Percentiles rank a stretch among this genome's conserved stretches.
phyloP scores from a whole-genome alignment of 2,113 vertebrate species.

The Ptilorrhoa leucosticta region DNA sequence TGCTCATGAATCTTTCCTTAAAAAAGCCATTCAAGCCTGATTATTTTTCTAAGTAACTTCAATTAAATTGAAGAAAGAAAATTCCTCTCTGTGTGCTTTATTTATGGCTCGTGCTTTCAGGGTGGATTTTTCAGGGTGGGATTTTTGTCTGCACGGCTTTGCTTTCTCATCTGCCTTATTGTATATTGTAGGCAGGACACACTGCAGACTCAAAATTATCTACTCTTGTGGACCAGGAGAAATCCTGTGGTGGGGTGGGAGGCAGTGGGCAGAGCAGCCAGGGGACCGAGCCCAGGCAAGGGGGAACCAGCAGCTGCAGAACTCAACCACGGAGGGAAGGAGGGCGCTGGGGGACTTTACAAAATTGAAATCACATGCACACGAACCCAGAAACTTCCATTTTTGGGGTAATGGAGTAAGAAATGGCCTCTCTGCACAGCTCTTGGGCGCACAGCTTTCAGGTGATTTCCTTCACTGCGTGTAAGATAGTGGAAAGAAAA shows the following conservation, averaged over 20 bases:
- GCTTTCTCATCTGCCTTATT: background rate
- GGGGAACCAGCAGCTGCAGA: background rate
- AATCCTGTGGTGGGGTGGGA: too few species aligned
- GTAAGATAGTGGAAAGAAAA: background rate
- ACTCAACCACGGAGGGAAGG: fast-evolving
- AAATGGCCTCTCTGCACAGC: background rate
- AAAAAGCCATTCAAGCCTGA: conserved; percentile 80
- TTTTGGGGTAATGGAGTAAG: background rate
- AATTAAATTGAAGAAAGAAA: conserved; percentile 79
- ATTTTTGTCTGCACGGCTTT: background rate
- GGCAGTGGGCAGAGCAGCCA: background rate
- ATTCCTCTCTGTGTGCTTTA: conserved; percentile 58
- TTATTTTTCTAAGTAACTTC: conserved; percentile 85
- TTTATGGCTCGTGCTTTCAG: conserved; percentile 10
- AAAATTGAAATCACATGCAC: background rate
- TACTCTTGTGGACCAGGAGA: background rate
- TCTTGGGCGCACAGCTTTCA: background rate
- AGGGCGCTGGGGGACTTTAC: background rate
- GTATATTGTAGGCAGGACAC: background rate
- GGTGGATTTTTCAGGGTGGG: background rate
- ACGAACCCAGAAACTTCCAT: background rate
- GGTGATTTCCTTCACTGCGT: background rate
- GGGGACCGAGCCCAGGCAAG: fast-evolving
- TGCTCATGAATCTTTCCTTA: conserved; percentile 72
- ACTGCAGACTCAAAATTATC: background rate